phyloP scores from a whole-genome alignment of 2,888 invertebrate species.

The Aelia acuminata region DNA sequence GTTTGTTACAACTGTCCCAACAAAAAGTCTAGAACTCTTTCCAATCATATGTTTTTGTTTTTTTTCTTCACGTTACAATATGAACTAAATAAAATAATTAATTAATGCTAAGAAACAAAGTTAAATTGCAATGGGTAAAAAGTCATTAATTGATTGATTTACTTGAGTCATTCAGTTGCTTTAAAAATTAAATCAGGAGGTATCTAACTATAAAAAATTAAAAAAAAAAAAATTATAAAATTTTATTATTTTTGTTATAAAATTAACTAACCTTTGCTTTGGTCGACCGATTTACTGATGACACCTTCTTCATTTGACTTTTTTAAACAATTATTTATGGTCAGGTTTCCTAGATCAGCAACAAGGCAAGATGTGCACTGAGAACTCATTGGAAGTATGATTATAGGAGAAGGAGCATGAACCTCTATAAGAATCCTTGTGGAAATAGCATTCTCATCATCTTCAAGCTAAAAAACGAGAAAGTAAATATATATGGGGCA shows the following conservation, averaged over 20 bases:
- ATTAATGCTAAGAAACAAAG: too few species aligned
- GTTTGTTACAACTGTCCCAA: too few species aligned
- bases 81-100: too few species aligned
- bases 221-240: too few species aligned
- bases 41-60: too few species aligned
- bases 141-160: not conserved
- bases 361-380: conserved; percentile 83
- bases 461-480: conserved; percentile 63
- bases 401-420: conserved; percentile 83
- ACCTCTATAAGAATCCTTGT: conserved; percentile 75
- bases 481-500: too few species aligned
- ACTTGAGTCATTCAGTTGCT: not conserved
- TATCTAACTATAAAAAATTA: too few species aligned
- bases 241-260: too few species aligned
- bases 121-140: too few species aligned
- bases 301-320: conserved; percentile 74
- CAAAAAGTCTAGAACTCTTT: too few species aligned
- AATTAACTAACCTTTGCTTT: conserved; percentile 65
- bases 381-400: conserved; percentile 89
- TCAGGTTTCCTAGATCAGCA: conserved; percentile 84
- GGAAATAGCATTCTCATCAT: conserved; percentile 64
- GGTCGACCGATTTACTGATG: conserved; percentile 71
- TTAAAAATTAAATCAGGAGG: not conserved
- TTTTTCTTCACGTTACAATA: too few species aligned
- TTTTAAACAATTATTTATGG: conserved; percentile 83